phyloP scores from a whole-genome alignment of 2,113 vertebrate species.

The Hippoglossus stenolepis region DNA sequence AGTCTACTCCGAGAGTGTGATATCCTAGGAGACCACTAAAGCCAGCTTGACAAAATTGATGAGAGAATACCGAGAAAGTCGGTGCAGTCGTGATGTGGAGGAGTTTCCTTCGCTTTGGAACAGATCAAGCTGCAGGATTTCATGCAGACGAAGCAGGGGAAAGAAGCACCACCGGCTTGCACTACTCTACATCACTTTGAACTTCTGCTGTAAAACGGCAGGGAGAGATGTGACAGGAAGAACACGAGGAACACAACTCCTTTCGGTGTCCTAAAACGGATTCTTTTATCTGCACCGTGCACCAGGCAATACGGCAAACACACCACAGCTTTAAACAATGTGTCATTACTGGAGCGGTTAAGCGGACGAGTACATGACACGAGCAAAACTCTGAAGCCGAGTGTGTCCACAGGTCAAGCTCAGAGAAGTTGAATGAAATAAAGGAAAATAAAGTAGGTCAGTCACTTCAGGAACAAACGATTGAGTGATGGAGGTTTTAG shows the following conservation, averaged over 20 bases:
- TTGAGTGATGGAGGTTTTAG: conserved; percentile 26
- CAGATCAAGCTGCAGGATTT: conserved; percentile 53
- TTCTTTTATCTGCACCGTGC: conserved; percentile 7
- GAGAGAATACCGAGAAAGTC: conserved; percentile 50
- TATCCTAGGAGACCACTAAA: conserved; percentile 73
- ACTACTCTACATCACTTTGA: conserved; percentile 49
- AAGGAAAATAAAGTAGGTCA: conserved; percentile 21
- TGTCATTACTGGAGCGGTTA: not conserved
- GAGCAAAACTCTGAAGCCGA: not conserved
- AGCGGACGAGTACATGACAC: not conserved
- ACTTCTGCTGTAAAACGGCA: conserved; percentile 33
- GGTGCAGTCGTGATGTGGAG: conserved; percentile 31
- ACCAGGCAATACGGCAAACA: not conserved
- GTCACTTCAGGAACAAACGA: conserved; percentile 18
- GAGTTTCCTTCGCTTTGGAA: conserved; percentile 54
- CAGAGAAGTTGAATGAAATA: not conserved
- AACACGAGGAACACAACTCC: conserved; percentile 18
- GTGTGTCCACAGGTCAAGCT: not conserved
- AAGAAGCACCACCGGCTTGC: conserved; percentile 33
- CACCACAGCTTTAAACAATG: not conserved
- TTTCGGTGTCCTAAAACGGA: conserved; percentile 1
- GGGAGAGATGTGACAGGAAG: conserved; percentile 24
- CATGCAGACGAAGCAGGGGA: conserved; percentile 49
- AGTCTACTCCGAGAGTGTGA: conserved; percentile 63
- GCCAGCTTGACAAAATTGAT: conserved; percentile 66